Evolutionary conservation across 2,113 vertebrate genomes (phyloP), one percentile per base, ranked within the genome.

Genomic region (Bubo scandiacus): DNA sequence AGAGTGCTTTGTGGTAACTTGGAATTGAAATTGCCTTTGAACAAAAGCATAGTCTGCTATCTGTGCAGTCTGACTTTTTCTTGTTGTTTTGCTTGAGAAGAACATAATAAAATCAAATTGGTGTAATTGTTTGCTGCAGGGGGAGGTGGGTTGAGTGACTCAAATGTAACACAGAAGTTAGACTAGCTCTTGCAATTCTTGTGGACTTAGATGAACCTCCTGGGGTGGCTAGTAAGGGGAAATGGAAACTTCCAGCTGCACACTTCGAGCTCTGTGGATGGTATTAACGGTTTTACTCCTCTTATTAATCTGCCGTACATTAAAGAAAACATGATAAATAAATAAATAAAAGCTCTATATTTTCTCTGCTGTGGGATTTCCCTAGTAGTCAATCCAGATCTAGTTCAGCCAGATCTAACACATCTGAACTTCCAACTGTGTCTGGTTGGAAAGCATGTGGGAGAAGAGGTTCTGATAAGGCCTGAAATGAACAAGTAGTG

Each of bases 21-120:
- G 22, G 54, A 47, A 43, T 73, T 83, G 26, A 36, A 94, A 43
- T 65, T 73, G 40, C 34, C 49, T 88, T 86, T 72, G 54, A 72
- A 57, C 21, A 45, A 11, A 82, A 75, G 23, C 36, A 26, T 6
- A 1, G 0, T 30, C n/a, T 61, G 34, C 13, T 81, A 0, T 57
- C 52, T 1, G 0, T 27, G 3, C 17, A 34, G n/a, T 12, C 20
- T 70, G 67, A 18, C 23, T 65, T 47, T 49, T 55, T 40, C 15
- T 70, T 30, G 12, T 38, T 68, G 26, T n/a, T 78, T 62, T 70
- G 25, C 30, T 75, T 52, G 57, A 43, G 61, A 79, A 6, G 6
- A 55, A 38, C 11, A 16, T 26, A 72, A 61, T 54, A 42, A 61
- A 55, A 61, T 65, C 10, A 51, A 9, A 45, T 42, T 14, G 12